A percentile compares a stretch with the other conserved stretches of the same genome.
phyloP scores from a whole-genome alignment of 2,797 vertebrate species.

The Pelodytes ibericus region DNA sequence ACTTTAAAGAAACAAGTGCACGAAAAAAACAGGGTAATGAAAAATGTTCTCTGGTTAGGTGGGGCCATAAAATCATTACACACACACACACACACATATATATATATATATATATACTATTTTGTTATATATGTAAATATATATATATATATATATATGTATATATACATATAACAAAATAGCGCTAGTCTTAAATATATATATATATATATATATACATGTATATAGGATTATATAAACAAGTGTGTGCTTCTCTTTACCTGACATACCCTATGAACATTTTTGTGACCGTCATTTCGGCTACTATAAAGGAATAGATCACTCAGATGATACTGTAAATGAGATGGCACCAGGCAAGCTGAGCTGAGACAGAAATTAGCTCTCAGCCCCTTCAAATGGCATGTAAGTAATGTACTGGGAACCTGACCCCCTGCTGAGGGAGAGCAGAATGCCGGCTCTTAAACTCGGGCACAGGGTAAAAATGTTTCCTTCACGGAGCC shows the following conservation, averaged over 20 bases:
- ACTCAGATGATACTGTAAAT: constrained; percentile 51
- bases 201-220: no score
- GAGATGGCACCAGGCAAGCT: constrained; percentile 51
- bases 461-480: constrained; percentile 41
- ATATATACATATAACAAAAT: no score
- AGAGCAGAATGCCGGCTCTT: constrained; percentile 38
- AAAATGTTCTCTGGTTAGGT: no score
- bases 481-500: constrained; percentile 25
- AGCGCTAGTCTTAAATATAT: no score
- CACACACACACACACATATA: no score
- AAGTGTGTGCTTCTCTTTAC: constrained; percentile 22
- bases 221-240: not conserved
- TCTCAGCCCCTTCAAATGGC: constrained; percentile 50
- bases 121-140: no score
- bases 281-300: constrained; percentile 35
- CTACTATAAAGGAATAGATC: constrained; percentile 49
- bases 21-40: no score
- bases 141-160: no score
- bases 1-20: no score
- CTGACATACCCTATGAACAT: constrained; percentile 42
- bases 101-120: no score
- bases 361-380: constrained; percentile 46
- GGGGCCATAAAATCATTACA: no score
- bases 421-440: constrained; percentile 43
- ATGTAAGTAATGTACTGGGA: constrained; percentile 52